Base-by-base conservation (phyloP, 1,140 invertebrate species). In the Glomeris maerens region DNA sequence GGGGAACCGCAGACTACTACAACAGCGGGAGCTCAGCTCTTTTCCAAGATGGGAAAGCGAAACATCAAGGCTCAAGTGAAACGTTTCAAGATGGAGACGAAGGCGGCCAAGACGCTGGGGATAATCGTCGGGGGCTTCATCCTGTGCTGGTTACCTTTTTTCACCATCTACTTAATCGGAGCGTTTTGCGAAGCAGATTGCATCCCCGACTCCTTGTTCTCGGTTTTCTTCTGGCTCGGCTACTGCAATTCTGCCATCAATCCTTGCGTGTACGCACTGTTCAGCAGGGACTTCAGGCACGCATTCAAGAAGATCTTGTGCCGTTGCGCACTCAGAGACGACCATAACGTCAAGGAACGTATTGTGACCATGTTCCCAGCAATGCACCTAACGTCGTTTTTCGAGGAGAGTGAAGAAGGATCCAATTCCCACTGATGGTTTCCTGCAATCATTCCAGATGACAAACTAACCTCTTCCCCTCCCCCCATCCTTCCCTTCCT, bases 161-260 rank as follows among this genome's bases (percentile, higher is more conserved):
- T 96, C 72, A 88, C 83, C 4, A 81, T 92, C 72, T 95, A 95
- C 65, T 72, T 93, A 25, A 74, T 87, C 22, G 73, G 83, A 46
- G 84, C 83, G 0, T 89, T 93, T 62, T 88, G 82, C 56, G 25
- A 29, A 21, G 74, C 74, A 1, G 74, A 78, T 47, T 88, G 83
- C 64, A 84, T 89, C 27, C 76, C 82, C 47, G 77, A 79, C 1
- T 73, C 84, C 39, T 69, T 89, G 28, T 91, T 95, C 68, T 91
- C 84, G 36, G 77, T 95, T 1, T 77, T 95, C 4, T 96, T 95
- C 67, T 97, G 92, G 91, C 74, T 97, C 23, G 93, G 93, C 1
- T 98, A 97, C 66, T 89, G 88, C 64, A 97, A 97, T 67, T 92
- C 85, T 10, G 89, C 90, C 22, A 81, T 93, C 52, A 96, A 95